These are phyloP conservation scores for Epicauta chinensis DNA, from an alignment of 1,140 invertebrate genomes.

Conservation along the genomic window DNA sequence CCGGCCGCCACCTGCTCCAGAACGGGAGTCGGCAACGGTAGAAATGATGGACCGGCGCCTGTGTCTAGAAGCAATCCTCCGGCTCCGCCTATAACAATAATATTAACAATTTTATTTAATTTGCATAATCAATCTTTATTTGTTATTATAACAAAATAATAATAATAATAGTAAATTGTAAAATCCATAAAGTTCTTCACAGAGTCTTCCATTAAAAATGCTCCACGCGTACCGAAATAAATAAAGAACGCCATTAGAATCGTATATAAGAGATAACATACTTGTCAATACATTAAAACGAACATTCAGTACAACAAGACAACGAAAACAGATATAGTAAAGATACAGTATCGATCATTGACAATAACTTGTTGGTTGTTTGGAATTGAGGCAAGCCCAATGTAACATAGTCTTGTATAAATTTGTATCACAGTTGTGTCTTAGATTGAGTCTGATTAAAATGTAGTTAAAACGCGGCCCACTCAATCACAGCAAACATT, in stretches of 20 bases:
- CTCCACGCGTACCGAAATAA: constrained; percentile 34
- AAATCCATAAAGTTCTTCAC: constrained; percentile 35
- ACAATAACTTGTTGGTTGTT: constrained; percentile 22
- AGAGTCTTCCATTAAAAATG: constrained; percentile 33
- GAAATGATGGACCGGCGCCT: constrained; percentile 52
- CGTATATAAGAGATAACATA: constrained; percentile 37
- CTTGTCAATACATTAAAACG: constrained; percentile 41
- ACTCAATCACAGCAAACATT: constrained; percentile 35
- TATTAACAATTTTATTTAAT: neutral
- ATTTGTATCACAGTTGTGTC: constrained; percentile 38
- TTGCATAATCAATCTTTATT: no score
- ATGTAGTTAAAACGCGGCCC: constrained; percentile 36
- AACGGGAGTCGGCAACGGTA: constrained; percentile 56
- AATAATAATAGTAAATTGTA: constrained; percentile 21
- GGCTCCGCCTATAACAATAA: constrained; percentile 41
- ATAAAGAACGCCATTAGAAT: constrained; percentile 38
- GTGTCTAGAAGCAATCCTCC: constrained; percentile 45
- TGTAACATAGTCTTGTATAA: constrained; percentile 39
- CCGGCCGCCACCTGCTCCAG: constrained; percentile 61
- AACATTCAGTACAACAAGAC: constrained; percentile 32
- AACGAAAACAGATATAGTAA: neutral
- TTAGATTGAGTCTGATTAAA: constrained; percentile 39
- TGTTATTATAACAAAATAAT: no score
- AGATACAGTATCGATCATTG: constrained; percentile 3
- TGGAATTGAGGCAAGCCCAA: constrained; percentile 33